A percentile compares a stretch with the other conserved stretches of the same genome.
Evolutionary conservation across 2,113 vertebrate species (phyloP).

Genomic region (Neofelis nebulosa): DNA sequence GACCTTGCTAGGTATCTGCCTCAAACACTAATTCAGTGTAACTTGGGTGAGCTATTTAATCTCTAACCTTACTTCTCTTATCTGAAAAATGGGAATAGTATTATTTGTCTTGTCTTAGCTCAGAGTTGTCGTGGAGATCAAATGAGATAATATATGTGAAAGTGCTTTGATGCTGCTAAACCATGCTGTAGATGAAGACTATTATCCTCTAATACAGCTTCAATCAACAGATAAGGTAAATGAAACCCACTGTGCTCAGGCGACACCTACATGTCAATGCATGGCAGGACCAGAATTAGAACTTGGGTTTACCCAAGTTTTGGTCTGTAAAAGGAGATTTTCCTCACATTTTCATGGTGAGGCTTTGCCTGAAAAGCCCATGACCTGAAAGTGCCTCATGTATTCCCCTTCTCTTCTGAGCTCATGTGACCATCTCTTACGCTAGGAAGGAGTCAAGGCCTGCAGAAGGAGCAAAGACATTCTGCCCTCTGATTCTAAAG

Average conservation of each 20-base stretch:
- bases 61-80: neutral
- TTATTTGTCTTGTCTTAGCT: conserved; percentile 7
- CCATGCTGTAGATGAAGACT: neutral
- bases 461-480: neutral
- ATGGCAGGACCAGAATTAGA: neutral
- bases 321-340: neutral
- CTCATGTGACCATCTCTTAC: neutral
- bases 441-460: neutral
- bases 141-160: neutral
- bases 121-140: neutral
- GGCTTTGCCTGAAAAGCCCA: neutral
- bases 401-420: neutral
- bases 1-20: neutral
- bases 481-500: neutral
- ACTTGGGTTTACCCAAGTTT: neutral
- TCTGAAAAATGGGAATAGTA: conserved; percentile 25
- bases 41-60: neutral
- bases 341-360: neutral
- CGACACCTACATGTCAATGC: neutral
- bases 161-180: conserved; percentile 8
- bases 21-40: conserved; percentile 24
- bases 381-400: neutral
- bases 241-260: neutral
- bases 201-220: neutral
- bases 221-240: neutral